A percentile compares a stretch with the other conserved stretches of the same genome.
Evolutionary conservation across 2,797 vertebrate species (phyloP).

Genomic region (Okamejei kenojei): DNA sequence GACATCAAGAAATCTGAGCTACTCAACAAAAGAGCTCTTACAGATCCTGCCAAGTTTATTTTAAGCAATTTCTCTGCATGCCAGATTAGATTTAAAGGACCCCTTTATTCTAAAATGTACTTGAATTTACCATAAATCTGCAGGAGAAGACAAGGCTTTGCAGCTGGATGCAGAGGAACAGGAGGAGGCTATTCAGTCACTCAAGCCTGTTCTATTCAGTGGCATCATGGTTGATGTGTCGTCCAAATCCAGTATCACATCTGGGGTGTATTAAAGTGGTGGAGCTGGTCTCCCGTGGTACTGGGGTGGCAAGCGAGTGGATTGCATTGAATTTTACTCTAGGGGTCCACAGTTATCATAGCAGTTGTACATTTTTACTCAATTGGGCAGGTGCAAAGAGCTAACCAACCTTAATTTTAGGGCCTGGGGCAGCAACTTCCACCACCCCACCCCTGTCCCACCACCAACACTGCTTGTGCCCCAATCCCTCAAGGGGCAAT

Average conservation of each 20-base stretch:
- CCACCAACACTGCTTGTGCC: too few species aligned
- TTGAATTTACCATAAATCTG: not conserved
- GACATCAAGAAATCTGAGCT: conserved; percentile 12
- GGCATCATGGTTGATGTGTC: not conserved
- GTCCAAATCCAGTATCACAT: not conserved
- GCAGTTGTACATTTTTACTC: too few species aligned
- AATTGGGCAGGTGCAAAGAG: too few species aligned
- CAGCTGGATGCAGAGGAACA: not conserved
- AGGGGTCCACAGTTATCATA: too few species aligned
- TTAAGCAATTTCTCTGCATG: not conserved
- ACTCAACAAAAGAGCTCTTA: conserved; percentile 16
- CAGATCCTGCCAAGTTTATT: conserved; percentile 19
- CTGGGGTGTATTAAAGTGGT: not conserved
- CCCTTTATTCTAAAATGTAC: not conserved
- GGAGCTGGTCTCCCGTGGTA: too few species aligned
- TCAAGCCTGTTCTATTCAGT: not conserved
- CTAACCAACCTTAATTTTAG: too few species aligned
- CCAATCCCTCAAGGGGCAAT: not conserved
- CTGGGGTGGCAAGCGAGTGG: too few species aligned
- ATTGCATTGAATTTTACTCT: too few species aligned
- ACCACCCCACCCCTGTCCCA: too few species aligned
- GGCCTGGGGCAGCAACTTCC: too few species aligned
- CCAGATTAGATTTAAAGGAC: conserved; percentile 4
- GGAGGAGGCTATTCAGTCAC: not conserved
- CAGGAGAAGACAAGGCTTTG: not conserved